Conservation (phyloP, 2,113 vertebrate genomes). For the Macheiramphus alcinus region DNA sequence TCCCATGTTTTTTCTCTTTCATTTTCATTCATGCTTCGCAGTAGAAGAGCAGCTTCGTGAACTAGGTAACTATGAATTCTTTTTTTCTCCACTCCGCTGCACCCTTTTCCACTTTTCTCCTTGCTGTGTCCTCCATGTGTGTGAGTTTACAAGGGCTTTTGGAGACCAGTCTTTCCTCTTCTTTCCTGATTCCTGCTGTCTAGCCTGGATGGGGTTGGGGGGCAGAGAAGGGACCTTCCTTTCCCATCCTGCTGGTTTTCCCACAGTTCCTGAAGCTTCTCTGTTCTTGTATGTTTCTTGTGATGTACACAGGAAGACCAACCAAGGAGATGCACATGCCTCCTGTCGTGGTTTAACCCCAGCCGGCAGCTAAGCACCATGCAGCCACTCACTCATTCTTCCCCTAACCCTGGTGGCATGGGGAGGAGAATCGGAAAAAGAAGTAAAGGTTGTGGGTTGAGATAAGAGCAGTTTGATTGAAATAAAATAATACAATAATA, state of each 20-base stretch:
- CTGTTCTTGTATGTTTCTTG: too few species aligned
- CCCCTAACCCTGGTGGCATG: too few species aligned
- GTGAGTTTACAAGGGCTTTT: too few species aligned
- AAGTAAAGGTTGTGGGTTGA: too few species aligned
- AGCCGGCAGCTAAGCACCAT: too few species aligned
- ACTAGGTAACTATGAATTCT: slow-evolving; percentile 48
- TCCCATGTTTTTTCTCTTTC: not conserved
- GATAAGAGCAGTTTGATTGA: too few species aligned
- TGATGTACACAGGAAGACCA: not conserved
- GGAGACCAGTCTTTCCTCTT: not conserved
- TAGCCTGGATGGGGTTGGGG: not conserved
- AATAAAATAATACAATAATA: too few species aligned
- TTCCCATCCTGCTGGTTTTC: not conserved
- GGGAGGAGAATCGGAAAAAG: too few species aligned
- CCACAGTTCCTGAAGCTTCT: not conserved
- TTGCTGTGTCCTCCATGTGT: fast-evolving
- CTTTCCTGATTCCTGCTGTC: not conserved
- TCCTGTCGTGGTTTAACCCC: too few species aligned
- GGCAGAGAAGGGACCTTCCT: not conserved
- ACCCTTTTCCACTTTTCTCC: not conserved
- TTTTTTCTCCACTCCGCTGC: not conserved
- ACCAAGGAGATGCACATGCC: fast-evolving
- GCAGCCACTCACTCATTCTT: too few species aligned
- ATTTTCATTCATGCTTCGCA: slow-evolving; percentile 9
- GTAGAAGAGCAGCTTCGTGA: not conserved